A percentile compares a stretch with the other conserved stretches of the same genome.
phyloP scores from a whole-genome alignment of 2,888 invertebrate species.

The Clanis bilineata region DNA sequence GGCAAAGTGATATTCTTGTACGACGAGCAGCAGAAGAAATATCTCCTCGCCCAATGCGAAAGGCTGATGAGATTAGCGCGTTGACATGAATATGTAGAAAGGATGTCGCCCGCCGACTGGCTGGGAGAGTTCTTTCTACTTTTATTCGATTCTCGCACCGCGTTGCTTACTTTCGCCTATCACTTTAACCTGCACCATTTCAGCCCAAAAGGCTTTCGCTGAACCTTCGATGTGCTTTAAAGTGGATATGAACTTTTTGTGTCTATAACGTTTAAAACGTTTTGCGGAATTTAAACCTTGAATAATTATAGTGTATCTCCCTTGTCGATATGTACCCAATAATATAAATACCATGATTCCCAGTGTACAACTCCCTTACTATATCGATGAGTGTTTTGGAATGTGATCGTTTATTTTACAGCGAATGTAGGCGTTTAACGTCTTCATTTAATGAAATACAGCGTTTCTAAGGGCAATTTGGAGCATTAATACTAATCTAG shows the following conservation, averaged over 20 bases:
- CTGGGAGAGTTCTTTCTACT: slow-evolving; percentile 73
- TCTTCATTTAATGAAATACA: not conserved
- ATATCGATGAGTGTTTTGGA: not conserved
- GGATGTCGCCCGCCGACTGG: slow-evolving; percentile 49
- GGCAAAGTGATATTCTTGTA: slow-evolving; percentile 82
- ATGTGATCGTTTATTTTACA: not conserved
- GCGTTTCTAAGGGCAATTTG: too few relatives aligned
- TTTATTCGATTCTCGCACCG: slow-evolving; percentile 67
- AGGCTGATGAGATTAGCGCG: slow-evolving; percentile 59
- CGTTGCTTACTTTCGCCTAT: slow-evolving; percentile 62
- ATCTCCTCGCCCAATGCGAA: slow-evolving; percentile 67
- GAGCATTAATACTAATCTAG: too few relatives aligned
- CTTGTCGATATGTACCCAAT: not conserved
- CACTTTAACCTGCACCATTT: slow-evolving; percentile 71
- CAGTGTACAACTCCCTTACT: not conserved
- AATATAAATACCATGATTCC: not conserved
- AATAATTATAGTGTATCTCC: not conserved
- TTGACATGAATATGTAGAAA: slow-evolving; percentile 77
- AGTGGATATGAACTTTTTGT: slow-evolving; percentile 28
- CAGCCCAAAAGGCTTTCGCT: slow-evolving; percentile 60
- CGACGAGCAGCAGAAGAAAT: slow-evolving; percentile 72
- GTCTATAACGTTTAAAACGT: slow-evolving; percentile 27
- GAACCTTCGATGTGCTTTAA: slow-evolving; percentile 40
- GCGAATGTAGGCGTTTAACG: slow-evolving; percentile 1
- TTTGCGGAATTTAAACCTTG: not conserved